A percentile compares a stretch with the other conserved stretches of the same genome.
Conservation (phyloP, 2,113 vertebrate genomes). For the Ascaphus truei region DNA sequence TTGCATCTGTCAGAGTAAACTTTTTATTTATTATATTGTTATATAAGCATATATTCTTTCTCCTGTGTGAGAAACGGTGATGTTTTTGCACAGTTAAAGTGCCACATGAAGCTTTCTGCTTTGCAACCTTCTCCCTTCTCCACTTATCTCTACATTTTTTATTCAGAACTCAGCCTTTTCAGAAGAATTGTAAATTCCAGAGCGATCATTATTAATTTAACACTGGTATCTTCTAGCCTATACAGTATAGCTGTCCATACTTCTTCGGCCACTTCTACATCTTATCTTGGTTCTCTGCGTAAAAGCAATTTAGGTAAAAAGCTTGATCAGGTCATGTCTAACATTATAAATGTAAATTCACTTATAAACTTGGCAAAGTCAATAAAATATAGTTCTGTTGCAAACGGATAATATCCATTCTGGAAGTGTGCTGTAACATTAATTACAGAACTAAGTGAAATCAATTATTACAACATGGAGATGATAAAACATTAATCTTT, state of each 20-base stretch:
- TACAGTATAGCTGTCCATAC: constrained; percentile 54
- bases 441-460: too few species aligned
- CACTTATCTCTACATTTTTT: constrained; percentile 86
- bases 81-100: constrained; percentile 72
- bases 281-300: neutral
- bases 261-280: constrained; percentile 39
- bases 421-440: neutral
- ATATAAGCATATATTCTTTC: constrained; percentile 53
- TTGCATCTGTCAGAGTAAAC: constrained; percentile 43
- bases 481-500: constrained; percentile 14
- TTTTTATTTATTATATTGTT: constrained; percentile 55
- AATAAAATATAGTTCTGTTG: neutral
- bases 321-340: neutral
- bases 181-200: constrained; percentile 93
- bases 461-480: constrained; percentile 11
- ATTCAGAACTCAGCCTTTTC: constrained; percentile 87
- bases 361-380: neutral
- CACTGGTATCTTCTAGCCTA: constrained; percentile 55
- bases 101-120: constrained; percentile 70
- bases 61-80: constrained; percentile 61
- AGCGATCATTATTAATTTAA: constrained; percentile 96
- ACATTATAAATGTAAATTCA: constrained; percentile 1
- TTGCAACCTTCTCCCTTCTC: constrained; percentile 69
- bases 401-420: neutral
- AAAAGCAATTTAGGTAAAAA: neutral